Evolutionary conservation across 2,888 invertebrate genomes (phyloP).

Genomic region (Charanyca ferruginea): DNA sequence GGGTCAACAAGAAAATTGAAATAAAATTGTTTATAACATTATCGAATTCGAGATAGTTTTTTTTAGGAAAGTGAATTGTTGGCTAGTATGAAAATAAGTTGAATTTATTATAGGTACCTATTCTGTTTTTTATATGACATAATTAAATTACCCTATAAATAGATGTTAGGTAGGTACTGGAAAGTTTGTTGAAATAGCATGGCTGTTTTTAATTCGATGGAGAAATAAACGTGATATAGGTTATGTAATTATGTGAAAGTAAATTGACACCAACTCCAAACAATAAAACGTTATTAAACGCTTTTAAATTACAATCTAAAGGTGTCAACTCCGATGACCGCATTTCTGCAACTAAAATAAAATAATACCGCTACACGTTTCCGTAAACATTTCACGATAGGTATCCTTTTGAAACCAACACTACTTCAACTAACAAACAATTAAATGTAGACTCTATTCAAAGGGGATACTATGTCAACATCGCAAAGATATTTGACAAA

Average conservation of each 20-base stretch:
- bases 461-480: conserved; percentile 57
- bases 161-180: too few relatives aligned
- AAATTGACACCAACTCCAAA: background rate
- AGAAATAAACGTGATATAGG: background rate
- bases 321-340: conserved; percentile 44
- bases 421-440: conserved; percentile 42
- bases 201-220: background rate
- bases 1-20: conserved; percentile 30
- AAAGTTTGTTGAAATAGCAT: too few relatives aligned
- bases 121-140: background rate
- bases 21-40: conserved; percentile 6
- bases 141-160: background rate
- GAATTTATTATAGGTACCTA: background rate
- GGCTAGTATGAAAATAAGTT: background rate
- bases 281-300: background rate
- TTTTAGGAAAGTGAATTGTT: background rate
- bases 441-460: conserved; percentile 48
- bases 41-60: conserved; percentile 2
- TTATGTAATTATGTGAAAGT: conserved; percentile 9
- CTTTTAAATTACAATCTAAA: conserved; percentile 24
- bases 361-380: conserved; percentile 40
- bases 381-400: conserved; percentile 36
- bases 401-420: conserved; percentile 50
- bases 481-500: conserved; percentile 51
- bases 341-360: conserved; percentile 44